Base-by-base conservation (phyloP, 2,113 vertebrate species). In the Cricetomys ansorgei region DNA sequence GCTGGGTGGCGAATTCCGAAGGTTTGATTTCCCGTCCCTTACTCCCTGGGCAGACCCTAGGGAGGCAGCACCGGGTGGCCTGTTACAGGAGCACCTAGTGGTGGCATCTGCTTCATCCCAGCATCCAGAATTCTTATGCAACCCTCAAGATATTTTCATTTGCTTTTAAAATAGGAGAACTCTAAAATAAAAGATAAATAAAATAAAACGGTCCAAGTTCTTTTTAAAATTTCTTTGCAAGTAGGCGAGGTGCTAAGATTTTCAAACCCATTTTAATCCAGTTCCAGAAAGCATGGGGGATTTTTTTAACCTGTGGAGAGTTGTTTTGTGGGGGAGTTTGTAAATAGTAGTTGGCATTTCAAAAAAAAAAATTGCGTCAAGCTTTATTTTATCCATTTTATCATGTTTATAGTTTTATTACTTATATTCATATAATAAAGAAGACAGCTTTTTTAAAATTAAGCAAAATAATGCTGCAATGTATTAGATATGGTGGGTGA, bases 81-180 rank as follows among this genome's bases (percentile, higher is more conserved):
- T 12, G 31, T 10, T 40, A 0, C 0, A 3, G 45, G 65, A 40
- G 53, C 2, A 10, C 50, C 13, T 25, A 34, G 64, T 50, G 21
- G 87, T 34, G 89, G 80, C 83, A 69, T 67, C 88, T 57, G 81
- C 90, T 17, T 9, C 15, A 21, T 50, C 34, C 75, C 70, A 37
- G 95, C 27, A 23, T 65, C 62, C 72, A 48, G 17, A n/a, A 69
- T 67, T 83, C 93, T 87, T 50, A 37, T 15, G 37, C 84, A 88
- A 87, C 69, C 70, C 64, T 69, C n/a, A 93, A 92, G 92, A 91
- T 65, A 79, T 50, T 92, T 94, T 75, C 73, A 72, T 92, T 94
- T 89, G 92, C 86, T 94, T 97, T 96, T 94, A 96, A 97, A 96
- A 83, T 81, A 93, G 93, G 87, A 95, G 64, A 85, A 93, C 43